Evolutionary conservation across 2,797 vertebrate genomes (phyloP).

Genomic region (Crenichthys baileyi): DNA sequence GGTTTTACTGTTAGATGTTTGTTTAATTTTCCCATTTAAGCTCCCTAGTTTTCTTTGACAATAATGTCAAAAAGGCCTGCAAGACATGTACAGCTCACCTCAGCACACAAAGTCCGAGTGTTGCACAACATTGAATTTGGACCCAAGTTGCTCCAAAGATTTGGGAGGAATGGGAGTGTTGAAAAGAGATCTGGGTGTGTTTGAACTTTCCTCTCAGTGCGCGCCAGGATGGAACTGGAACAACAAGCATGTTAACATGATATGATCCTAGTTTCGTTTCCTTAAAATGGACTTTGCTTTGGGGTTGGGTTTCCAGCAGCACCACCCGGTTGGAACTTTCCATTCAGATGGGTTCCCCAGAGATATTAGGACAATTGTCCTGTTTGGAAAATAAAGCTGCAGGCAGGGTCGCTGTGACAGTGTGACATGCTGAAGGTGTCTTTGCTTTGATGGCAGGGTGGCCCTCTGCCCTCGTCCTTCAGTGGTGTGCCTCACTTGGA

Average conservation of each 20-base stretch:
- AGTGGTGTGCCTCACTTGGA: constrained; percentile 46
- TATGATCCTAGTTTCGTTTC: constrained; percentile 19
- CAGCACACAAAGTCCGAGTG: background rate
- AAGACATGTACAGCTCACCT: constrained; percentile 3
- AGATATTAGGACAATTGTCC: constrained; percentile 62
- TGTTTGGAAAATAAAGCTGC: constrained; percentile 63
- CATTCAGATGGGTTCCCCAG: constrained; percentile 34
- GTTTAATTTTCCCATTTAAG: constrained; percentile 3
- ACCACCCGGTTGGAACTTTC: constrained; percentile 61
- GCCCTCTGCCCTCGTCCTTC: constrained; percentile 33
- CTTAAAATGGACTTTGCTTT: constrained; percentile 9
- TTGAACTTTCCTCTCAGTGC: constrained; percentile 40
- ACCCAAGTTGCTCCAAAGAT: constrained; percentile 27
- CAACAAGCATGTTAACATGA: constrained; percentile 53
- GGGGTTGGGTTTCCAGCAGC: constrained; percentile 47
- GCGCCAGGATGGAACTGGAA: constrained; percentile 56
- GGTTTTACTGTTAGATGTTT: constrained; percentile 8
- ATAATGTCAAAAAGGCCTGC: constrained; percentile 9
- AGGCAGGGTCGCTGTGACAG: constrained; percentile 16
- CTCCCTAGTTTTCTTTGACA: background rate
- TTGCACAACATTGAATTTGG: background rate
- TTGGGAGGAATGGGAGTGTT: constrained; percentile 36
- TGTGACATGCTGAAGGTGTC: constrained; percentile 38
- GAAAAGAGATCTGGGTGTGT: constrained; percentile 55
- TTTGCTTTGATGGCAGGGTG: constrained; percentile 29